Conservation (phyloP, 1,140 invertebrate species). For the Drosophila bocki region DNA sequence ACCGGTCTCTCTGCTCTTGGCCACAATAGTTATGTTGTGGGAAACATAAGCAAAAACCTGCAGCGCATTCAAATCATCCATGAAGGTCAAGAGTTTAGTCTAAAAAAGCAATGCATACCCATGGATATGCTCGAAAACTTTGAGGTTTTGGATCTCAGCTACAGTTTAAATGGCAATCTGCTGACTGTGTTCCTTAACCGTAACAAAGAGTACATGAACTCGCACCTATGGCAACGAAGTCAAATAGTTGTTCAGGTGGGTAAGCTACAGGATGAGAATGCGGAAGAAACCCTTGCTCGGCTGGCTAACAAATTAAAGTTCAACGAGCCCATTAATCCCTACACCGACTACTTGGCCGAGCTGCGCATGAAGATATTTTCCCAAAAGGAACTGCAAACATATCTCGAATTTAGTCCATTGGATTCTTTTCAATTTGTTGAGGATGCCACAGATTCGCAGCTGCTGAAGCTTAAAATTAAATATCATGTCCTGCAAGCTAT, state of each 20-base stretch:
- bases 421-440: slow-evolving; percentile 34
- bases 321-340: slow-evolving; percentile 40
- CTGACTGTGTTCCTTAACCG: slow-evolving; percentile 48
- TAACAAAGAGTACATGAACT: slow-evolving; percentile 54
- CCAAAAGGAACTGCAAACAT: slow-evolving; percentile 32
- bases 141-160: slow-evolving; percentile 50
- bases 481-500: slow-evolving; percentile 46
- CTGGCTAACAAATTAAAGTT: slow-evolving; percentile 9
- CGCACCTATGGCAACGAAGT: not conserved
- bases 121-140: slow-evolving; percentile 22
- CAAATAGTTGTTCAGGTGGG: slow-evolving; percentile 39
- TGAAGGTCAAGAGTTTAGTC: slow-evolving; percentile 24
- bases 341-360: slow-evolving; percentile 50
- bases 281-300: slow-evolving; percentile 21
- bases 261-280: slow-evolving; percentile 32
- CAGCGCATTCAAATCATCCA: slow-evolving; percentile 34
- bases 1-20: slow-evolving; percentile 37
- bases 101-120: slow-evolving; percentile 26
- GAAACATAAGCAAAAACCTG: slow-evolving; percentile 27
- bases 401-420: slow-evolving; percentile 30
- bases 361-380: slow-evolving; percentile 56
- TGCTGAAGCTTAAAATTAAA: slow-evolving; percentile 55
- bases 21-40: slow-evolving; percentile 25
- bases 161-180: slow-evolving; percentile 44
- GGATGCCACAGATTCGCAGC: slow-evolving; percentile 32